Percentiles rank a stretch among this genome's conserved stretches.
phyloP scores from a whole-genome alignment of 2,888 invertebrate genomes.

The Rhopalosiphum nymphaeae region DNA sequence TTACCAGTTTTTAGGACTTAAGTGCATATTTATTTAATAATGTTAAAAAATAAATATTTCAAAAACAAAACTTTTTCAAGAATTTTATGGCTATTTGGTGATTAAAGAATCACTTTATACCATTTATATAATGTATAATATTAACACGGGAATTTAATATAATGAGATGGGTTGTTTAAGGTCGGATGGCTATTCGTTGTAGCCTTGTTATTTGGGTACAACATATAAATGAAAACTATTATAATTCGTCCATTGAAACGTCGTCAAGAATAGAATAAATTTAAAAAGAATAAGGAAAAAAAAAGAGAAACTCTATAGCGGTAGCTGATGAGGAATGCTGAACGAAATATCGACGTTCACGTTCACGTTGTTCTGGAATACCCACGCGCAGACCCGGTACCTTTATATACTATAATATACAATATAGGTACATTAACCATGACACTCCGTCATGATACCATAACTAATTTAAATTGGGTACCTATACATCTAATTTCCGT shows the following conservation, averaged over 20 bases:
- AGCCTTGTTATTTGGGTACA: neutral
- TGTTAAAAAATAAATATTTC: neutral
- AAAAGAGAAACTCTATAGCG: slow-evolving; percentile 19
- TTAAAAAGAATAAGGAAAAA: slow-evolving; percentile 7
- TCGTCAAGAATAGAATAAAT: neutral
- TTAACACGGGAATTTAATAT: neutral
- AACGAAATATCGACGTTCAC: neutral
- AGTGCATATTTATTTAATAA: neutral
- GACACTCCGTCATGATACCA: slow-evolving; percentile 50
- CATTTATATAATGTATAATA: neutral
- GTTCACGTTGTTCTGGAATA: slow-evolving; percentile 12
- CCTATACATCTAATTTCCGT: slow-evolving; percentile 53
- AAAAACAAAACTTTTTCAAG: neutral
- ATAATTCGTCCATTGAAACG: slow-evolving; percentile 5
- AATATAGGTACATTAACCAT: slow-evolving; percentile 32
- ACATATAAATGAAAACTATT: slow-evolving; percentile 14
- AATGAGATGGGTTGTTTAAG: neutral
- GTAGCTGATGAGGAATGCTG: slow-evolving; percentile 1
- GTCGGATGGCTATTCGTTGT: neutral
- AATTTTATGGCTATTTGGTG: neutral
- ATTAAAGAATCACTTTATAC: neutral
- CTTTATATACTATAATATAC: neutral
- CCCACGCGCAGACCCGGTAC: neutral
- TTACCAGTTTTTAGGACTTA: too few relatives aligned
- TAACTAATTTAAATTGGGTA: slow-evolving; percentile 57